Percentiles rank a stretch among this genome's conserved stretches.
Evolutionary conservation across 1,140 invertebrate species (phyloP).

Genomic region (Drosophila lacteicornis): DNA sequence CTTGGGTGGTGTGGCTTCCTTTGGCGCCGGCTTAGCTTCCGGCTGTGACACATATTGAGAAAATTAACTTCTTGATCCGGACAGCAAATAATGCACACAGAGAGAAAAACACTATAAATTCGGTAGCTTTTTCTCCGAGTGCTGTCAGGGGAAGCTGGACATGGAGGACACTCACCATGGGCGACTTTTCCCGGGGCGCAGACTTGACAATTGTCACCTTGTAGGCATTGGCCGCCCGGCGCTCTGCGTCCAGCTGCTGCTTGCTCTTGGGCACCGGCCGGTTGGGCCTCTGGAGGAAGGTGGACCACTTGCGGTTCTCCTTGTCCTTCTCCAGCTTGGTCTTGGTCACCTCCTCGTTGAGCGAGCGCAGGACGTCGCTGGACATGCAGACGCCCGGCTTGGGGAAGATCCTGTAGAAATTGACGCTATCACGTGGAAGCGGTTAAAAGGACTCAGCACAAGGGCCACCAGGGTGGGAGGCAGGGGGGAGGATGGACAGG

Average conservation of each 20-base stretch:
- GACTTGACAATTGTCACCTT: constrained; percentile 86
- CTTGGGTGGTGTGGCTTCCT: constrained; percentile 52
- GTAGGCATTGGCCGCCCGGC: constrained; percentile 84
- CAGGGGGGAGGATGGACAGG: no score
- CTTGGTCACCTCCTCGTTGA: constrained; percentile 86
- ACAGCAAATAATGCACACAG: constrained; percentile 7
- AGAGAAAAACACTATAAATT: neutral
- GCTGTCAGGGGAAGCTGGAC: constrained; percentile 32
- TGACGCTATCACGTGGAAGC: constrained; percentile 85
- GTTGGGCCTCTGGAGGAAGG: constrained; percentile 89
- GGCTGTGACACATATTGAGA: constrained; percentile 59
- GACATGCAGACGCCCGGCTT: constrained; percentile 88
- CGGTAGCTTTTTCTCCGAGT: neutral
- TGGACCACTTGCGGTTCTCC: constrained; percentile 88
- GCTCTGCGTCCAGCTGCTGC: constrained; percentile 71
- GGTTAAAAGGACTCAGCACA: constrained; percentile 29
- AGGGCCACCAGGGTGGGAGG: neutral
- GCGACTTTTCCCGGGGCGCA: constrained; percentile 78
- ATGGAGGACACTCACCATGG: constrained; percentile 61
- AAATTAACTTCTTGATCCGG: constrained; percentile 51
- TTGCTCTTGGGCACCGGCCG: constrained; percentile 87
- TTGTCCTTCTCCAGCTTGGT: constrained; percentile 86
- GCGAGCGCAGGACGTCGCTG: constrained; percentile 89
- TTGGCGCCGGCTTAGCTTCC: constrained; percentile 60
- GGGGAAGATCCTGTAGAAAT: constrained; percentile 89